Base-by-base conservation (phyloP, 2,888 invertebrate genomes). In the Diarsia brunnea region DNA sequence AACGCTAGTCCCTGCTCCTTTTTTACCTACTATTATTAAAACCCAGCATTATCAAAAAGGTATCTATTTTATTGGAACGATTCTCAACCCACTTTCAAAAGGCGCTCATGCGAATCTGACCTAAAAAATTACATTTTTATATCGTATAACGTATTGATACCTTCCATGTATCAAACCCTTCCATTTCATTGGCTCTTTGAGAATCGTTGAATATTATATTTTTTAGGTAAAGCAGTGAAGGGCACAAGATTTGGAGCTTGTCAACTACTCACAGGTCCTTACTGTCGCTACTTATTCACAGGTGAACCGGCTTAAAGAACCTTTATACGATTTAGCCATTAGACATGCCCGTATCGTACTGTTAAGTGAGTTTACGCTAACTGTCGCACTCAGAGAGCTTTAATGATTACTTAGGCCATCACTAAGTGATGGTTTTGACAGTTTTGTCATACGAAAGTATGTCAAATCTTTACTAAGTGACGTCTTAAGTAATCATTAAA, bases 91-190 rank as follows among this genome's bases (percentile, higher is more conserved):
- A 24, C 38, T 43, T 53, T 75, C 19, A 16, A 27, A 58, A 58
- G n/a, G 14, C 49, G 16, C 14, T 58, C 55, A 75, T 21, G 63
- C 82, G 77, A 51, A 58, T 38, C 67, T 21, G 45, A 51, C 31
- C 4, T 31, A 61, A 74, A 73, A 68, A 73, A 21, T n/a, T 5
- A n/a, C 61, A 67, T 75, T 51, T 47, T 58, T 10, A 45, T 8
- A 75, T 67, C 45, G 55, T 51, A 51, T 75, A 49, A 74, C 16
- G 61, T 64, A 81, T 68, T 66, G 63, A 24, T 45, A 4, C 24
- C 38, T 38, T 38, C 38, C 81, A 63, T 79, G 68, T 64, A 27
- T 75, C 66, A 55, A 74, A 81, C 67, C 75, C 45, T 81, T 79
- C 27, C 63, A 75, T 58, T 58, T 81, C 38, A 79, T 27, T 75